Conservation (phyloP, 2,888 invertebrate species). For the Nephrotoma appendiculata region DNA sequence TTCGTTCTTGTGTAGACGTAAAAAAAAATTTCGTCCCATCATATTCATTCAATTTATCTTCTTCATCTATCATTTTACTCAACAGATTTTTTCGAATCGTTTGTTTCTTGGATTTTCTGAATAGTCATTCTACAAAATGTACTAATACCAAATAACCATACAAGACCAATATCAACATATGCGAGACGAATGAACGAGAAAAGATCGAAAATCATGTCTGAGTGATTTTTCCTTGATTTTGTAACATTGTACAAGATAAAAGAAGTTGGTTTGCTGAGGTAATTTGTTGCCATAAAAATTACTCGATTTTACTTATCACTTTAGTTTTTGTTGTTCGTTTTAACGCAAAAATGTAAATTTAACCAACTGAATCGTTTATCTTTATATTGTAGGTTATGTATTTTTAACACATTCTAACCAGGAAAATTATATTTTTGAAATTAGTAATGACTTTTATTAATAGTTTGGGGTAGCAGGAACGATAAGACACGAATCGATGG, state of each 20-base stretch:
- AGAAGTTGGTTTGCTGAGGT: background rate
- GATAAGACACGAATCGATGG: no score
- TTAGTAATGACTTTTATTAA: no score
- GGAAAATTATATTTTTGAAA: no score
- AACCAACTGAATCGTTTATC: no score
- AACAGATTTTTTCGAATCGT: background rate
- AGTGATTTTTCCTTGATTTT: background rate
- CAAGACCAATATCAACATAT: background rate
- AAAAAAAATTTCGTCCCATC: background rate
- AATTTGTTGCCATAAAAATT: background rate
- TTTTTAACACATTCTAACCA: no score
- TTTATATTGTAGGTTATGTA: no score
- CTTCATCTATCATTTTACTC: background rate
- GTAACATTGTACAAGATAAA: background rate
- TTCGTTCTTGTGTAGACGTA: background rate
- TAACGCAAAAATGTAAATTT: no score
- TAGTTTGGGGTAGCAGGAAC: no score
- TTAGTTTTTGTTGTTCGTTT: no score
- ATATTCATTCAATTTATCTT: background rate
- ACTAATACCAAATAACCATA: background rate
- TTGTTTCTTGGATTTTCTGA: background rate
- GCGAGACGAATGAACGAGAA: background rate
- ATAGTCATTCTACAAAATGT: background rate
- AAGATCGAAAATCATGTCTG: background rate
- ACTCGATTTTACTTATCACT: no score